These are phyloP conservation scores for Ditula angustiorana DNA, from an alignment of 2,888 invertebrate species.

Conservation along the genomic window DNA sequence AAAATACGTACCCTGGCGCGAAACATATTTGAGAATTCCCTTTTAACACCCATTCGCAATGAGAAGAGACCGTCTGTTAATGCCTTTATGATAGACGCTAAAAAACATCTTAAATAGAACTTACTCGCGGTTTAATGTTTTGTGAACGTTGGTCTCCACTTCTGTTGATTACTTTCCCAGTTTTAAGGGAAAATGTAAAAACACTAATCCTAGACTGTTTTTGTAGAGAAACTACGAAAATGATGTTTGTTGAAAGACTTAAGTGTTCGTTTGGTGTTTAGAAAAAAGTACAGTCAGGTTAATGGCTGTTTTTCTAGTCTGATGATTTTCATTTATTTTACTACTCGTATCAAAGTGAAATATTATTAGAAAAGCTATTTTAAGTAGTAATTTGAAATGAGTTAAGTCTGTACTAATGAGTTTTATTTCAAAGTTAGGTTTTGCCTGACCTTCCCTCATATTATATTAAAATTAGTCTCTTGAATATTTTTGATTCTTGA, in stretches of 20 bases:
- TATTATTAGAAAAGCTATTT: too few species aligned
- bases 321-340: too few species aligned
- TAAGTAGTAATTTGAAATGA: too few species aligned
- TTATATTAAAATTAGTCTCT: too few species aligned
- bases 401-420: too few species aligned
- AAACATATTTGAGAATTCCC: slow-evolving; percentile 65
- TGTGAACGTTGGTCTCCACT: slow-evolving; percentile 32
- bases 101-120: slow-evolving; percentile 52
- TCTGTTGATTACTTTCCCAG: slow-evolving; percentile 21
- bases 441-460: too few species aligned
- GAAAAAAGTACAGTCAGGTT: too few species aligned
- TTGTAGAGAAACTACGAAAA: neutral
- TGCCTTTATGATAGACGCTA: slow-evolving; percentile 58
- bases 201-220: neutral
- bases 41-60: slow-evolving; percentile 56
- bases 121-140: slow-evolving; percentile 47
- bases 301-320: too few species aligned
- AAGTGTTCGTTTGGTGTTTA: too few species aligned
- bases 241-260: neutral
- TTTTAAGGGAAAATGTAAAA: neutral
- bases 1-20: slow-evolving; percentile 62
- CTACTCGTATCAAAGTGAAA: too few species aligned
- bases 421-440: too few species aligned
- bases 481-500: too few species aligned
- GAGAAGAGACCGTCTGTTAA: slow-evolving; percentile 56